Evolutionary conservation across 2,888 invertebrate species (phyloP).

Genomic region (Agriopis leucophaearia): DNA sequence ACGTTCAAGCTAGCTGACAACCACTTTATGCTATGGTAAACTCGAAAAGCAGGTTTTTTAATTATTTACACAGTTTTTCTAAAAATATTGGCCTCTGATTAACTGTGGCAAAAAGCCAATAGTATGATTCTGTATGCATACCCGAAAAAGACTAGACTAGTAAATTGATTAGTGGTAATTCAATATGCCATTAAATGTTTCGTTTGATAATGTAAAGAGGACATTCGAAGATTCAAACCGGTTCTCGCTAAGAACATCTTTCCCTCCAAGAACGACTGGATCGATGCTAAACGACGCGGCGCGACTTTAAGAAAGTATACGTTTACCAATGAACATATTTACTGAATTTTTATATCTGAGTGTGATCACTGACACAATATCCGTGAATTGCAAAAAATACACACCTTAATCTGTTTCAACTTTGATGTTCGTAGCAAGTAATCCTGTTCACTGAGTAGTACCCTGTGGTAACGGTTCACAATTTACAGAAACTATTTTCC

Average conservation of each 20-base stretch:
- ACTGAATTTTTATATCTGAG: background rate
- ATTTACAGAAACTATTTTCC: slow-evolving; percentile 30
- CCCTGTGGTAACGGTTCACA: slow-evolving; percentile 1
- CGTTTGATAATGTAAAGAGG: slow-evolving; percentile 20
- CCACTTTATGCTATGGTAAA: slow-evolving; percentile 31
- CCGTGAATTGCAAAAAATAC: slow-evolving; percentile 2
- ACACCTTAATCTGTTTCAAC: slow-evolving; percentile 17
- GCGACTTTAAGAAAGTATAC: background rate
- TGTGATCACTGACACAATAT: background rate
- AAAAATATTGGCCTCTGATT: background rate
- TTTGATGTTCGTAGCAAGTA: background rate
- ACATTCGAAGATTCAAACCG: slow-evolving; percentile 26
- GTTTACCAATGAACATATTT: background rate
- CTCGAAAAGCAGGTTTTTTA: slow-evolving; percentile 40
- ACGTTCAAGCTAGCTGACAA: background rate
- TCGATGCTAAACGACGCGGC: background rate
- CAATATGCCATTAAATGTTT: slow-evolving; percentile 12
- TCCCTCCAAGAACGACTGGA: background rate
- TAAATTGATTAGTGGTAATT: background rate
- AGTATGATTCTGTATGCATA: background rate
- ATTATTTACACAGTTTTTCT: slow-evolving; percentile 1
- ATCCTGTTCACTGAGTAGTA: slow-evolving; percentile 5
- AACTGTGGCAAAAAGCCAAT: background rate
- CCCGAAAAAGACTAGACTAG: background rate
- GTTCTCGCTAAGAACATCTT: slow-evolving; percentile 31